Evolutionary conservation across 2,797 vertebrate species (phyloP), one percentile per base, ranked within the genome.

Genomic region (Poecile montanus): DNA sequence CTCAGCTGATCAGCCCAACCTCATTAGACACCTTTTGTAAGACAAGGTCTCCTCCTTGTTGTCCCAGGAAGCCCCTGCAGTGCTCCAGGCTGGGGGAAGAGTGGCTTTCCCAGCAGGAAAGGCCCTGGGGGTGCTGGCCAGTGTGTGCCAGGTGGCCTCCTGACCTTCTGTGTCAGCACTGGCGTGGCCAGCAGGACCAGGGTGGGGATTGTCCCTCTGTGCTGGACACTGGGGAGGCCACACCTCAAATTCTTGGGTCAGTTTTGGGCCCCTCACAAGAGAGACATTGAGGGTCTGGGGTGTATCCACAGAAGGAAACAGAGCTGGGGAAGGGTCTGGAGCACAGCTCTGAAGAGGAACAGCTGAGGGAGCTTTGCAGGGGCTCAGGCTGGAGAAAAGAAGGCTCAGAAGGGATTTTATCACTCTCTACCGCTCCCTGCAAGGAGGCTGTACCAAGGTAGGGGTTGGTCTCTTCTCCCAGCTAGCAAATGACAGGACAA

Each of bases 121-220:
- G 12, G 11, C 8, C 11, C 45, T 26, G 45, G 23, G 6, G 5
- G 1, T 21, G 20, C 9, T 30, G 60, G 20, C 17, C 3, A 1
- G 4, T 0, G 0, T 11, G 40, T 30, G 30, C 34, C n/a, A 22
- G n/a, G 4, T 38, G 62, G 27, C 2, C 27, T 40, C 17, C 29
- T 30, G 61, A 1, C 25, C 3, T 23, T 29, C 23, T 66, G n/a
- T 80, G 54, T 4, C 45, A 73, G 38, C 25, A 2, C 1, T 0
- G 3, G 25, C 2, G 25, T 40, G 61, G 29, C 4, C 61, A 60
- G 68, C 66, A 47, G 47, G 40, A 13, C 2, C 61, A 53, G 76
- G 67, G 6, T 4, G 2, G 13, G 1, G 53, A 53, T 4, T 73
- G 53, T 18, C n/a, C 53, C n/a, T 22, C 68, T 53, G 38, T 9